Evolutionary conservation across 2,888 invertebrate species (phyloP), one percentile per base, ranked within the genome.

Genomic region (Agrilus biguttatus): DNA sequence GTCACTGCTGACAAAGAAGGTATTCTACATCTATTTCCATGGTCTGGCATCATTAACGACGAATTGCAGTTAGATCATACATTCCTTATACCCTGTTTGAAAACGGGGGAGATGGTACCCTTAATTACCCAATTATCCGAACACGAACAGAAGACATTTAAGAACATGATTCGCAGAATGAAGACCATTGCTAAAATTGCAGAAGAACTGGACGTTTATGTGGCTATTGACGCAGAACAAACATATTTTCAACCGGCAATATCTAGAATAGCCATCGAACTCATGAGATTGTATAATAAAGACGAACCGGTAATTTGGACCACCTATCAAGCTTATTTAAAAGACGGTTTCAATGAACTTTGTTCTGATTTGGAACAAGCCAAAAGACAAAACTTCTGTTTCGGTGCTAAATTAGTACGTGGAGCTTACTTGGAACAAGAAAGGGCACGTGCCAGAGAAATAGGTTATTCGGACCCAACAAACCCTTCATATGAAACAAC

Each of bases 171-270:
- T 60, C 74, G 90, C 44, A 74, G 97, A 52, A 70, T 97, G 50
- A 89, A 93, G 66, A 83, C 80, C 49, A 84, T 98, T 55, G 90
- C 89, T 48, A 78, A 83, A 72, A 86, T 88, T 51, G 95, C 93
- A 1, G 78, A 83, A 55, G 87, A 88, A 35, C 75, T 87, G 59
- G 91, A 96, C 60, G 95, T 97, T 4, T 80, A 97, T 54, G 82
- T 98, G 58, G 97, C 98, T 97, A 83, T 98, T 44, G 98, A 98
- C 68, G 98, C 98, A 1, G 98, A 98, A 65, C 98, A 98, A 70
- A 92, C 96, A 0, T 98, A 98, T 72, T 97, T 98, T 76, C 98
- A 99, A 70, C 96, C 96, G 5, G 98, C 97, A 44, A 98, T 99
- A 57, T 90, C 91, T 39, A 80, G 97, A 53, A 83, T 98, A 56